Evolutionary conservation across 2,888 invertebrate genomes (phyloP), one percentile per base, ranked within the genome.

Genomic region (Exephanes ischioxanthus): DNA sequence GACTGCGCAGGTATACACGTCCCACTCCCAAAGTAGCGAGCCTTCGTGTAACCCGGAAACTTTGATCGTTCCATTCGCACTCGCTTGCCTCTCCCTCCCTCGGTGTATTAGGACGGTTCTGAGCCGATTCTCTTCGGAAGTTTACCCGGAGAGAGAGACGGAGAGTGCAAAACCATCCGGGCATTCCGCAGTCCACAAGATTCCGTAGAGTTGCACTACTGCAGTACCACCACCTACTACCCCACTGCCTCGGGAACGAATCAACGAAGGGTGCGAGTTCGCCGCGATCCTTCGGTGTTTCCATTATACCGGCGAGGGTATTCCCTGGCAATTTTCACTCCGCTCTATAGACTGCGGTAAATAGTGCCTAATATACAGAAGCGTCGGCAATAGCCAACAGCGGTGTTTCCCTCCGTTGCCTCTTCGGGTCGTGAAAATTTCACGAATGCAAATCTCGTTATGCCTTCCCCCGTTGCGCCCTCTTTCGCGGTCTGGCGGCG

Each of bases 381-480:
- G 30, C 7, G n/a, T 30, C 63, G 26, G 14, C 33, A 16, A 30
- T 63, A 16, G 16, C 63, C 16, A 30, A 63, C 63, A 33, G 63
- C 30, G 16, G 33, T 63, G 63, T 63, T 63, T 63, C 63, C 30
- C 16, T n/a, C 16, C 63, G 30, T 63, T 33, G 45, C 63, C 30
- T 63, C 30, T 16, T 26, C 68, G 41, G 71, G 82, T 77, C 71
- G 67, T 83, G 77, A 78, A 83, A 77, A 83, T 83, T 77, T 83
- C 82, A 83, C 77, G 77, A 83, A 83, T 72, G 77, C 82, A 83
- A 83, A 83, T 83, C 55, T 72, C 77, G 72, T 83, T 83, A 83
- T 37, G 26, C 53, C 53, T 16, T 37, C 63, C 22, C 41, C 67
- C 26, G n/a, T 14, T 26, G 19, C 55, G 55, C 67, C 80, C 67